phyloP scores from a whole-genome alignment of 2,797 vertebrate species.

The Holocentrus rufus region DNA sequence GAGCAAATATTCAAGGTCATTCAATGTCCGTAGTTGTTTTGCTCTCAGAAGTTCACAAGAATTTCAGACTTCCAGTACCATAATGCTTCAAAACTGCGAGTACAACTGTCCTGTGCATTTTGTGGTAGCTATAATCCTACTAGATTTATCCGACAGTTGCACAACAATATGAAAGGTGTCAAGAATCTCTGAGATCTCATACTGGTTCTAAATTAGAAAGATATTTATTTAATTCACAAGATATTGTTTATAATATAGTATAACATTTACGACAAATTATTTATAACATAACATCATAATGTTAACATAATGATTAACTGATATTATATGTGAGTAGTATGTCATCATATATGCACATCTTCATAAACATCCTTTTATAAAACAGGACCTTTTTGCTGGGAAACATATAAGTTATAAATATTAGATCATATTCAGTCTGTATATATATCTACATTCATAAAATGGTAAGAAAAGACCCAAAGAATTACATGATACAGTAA shows the following conservation, averaged over 20 bases:
- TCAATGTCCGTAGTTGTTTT: background rate
- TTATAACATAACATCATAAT: too few relatives aligned
- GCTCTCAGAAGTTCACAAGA: background rate
- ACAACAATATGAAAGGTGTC: too few relatives aligned
- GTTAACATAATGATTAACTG: too few relatives aligned
- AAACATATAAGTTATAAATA: background rate
- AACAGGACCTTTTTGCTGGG: background rate
- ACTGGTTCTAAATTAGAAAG: background rate
- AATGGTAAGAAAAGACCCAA: background rate
- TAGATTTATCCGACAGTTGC: too few relatives aligned
- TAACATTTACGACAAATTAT: too few relatives aligned
- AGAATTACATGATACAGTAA: too few relatives aligned
- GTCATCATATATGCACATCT: background rate
- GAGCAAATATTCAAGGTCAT: conserved; percentile 16
- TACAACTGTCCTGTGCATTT: too few relatives aligned
- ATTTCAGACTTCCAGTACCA: background rate
- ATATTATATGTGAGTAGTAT: background rate
- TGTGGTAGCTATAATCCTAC: background rate
- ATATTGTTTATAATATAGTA: too few relatives aligned
- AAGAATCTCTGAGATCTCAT: too few relatives aligned
- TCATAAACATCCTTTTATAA: background rate
- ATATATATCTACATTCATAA: background rate
- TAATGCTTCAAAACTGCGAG: background rate
- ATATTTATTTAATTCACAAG: background rate
- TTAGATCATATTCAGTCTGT: background rate